phyloP scores from a whole-genome alignment of 1,140 invertebrate genomes.

The Penaeus indicus region DNA sequence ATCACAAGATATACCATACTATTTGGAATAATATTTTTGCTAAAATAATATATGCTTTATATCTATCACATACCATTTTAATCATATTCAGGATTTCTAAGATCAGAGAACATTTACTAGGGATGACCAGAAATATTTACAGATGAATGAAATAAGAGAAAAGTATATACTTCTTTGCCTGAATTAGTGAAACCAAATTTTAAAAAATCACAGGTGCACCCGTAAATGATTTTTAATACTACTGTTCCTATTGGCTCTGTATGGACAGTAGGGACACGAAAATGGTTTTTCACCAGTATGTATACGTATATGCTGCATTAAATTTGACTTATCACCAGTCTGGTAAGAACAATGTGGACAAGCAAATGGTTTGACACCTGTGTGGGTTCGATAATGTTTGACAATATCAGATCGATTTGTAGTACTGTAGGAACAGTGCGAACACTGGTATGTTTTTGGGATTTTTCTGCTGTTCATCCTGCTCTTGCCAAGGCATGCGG shows the following conservation, averaged over 20 bases:
- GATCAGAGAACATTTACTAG: too few species aligned
- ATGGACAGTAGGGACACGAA: conserved; percentile 51
- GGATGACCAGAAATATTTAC: too few species aligned
- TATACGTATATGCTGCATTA: conserved; percentile 47
- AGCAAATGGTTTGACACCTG: conserved; percentile 44
- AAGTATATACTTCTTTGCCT: too few species aligned
- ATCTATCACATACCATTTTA: too few species aligned
- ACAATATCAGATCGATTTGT: conserved; percentile 51
- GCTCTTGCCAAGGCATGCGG: conserved; percentile 31
- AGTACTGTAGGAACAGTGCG: conserved; percentile 48
- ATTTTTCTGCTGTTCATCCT: conserved; percentile 40
- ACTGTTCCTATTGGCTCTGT: conserved; percentile 58
- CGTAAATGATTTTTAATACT: conserved; percentile 58
- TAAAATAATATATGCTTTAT: too few species aligned
- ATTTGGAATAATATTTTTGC: too few species aligned
- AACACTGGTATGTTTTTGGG: conserved; percentile 50
- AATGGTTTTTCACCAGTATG: conserved; percentile 55
- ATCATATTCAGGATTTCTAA: too few species aligned
- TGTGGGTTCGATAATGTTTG: conserved; percentile 54
- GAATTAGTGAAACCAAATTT: background rate
- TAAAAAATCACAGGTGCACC: conserved; percentile 44
- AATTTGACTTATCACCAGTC: conserved; percentile 51
- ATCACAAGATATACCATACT: too few species aligned
- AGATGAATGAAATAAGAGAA: too few species aligned
- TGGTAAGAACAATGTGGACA: conserved; percentile 49